phyloP scores from a whole-genome alignment of 2,113 vertebrate species.

The Hepsetus odoe region DNA sequence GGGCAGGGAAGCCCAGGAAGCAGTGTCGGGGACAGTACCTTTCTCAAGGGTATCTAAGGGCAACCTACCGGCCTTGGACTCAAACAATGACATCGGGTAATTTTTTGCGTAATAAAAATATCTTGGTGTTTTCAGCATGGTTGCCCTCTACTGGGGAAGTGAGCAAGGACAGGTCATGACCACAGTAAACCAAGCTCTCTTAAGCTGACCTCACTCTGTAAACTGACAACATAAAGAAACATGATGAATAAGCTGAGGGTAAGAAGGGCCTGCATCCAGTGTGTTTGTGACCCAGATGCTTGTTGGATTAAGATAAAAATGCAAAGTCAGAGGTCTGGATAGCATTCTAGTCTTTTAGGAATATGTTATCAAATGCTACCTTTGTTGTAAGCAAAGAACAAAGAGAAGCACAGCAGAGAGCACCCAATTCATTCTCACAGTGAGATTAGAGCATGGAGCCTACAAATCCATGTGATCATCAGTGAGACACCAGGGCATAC shows the following conservation, averaged over 20 bases:
- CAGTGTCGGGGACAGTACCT: no score
- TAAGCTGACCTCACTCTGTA: not conserved
- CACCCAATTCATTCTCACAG: constrained; percentile 76
- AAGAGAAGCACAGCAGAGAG: constrained; percentile 49
- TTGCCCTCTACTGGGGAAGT: constrained; percentile 75
- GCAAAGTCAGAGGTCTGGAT: constrained; percentile 42
- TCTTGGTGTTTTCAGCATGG: constrained; percentile 64
- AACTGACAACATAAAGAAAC: constrained; percentile 17
- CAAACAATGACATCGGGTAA: no score
- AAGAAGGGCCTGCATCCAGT: constrained; percentile 9
- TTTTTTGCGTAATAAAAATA: no score
- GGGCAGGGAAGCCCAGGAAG: no score
- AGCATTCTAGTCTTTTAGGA: constrained; percentile 35
- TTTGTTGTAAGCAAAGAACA: constrained; percentile 44
- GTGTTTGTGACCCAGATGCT: constrained; percentile 10
- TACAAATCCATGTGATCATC: constrained; percentile 70
- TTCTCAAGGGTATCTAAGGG: no score
- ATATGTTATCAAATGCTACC: constrained; percentile 46
- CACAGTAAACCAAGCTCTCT: not conserved
- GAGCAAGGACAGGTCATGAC: constrained; percentile 20
- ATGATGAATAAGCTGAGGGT: constrained; percentile 26
- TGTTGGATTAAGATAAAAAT: constrained; percentile 48
- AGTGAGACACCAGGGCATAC: constrained; percentile 61
- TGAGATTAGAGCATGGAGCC: constrained; percentile 71
- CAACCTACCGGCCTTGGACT: no score